Percentiles rank a stretch among this genome's conserved stretches.
Evolutionary conservation across 2,797 vertebrate genomes (phyloP).

Genomic region (Chlorospingus flavigularis): DNA sequence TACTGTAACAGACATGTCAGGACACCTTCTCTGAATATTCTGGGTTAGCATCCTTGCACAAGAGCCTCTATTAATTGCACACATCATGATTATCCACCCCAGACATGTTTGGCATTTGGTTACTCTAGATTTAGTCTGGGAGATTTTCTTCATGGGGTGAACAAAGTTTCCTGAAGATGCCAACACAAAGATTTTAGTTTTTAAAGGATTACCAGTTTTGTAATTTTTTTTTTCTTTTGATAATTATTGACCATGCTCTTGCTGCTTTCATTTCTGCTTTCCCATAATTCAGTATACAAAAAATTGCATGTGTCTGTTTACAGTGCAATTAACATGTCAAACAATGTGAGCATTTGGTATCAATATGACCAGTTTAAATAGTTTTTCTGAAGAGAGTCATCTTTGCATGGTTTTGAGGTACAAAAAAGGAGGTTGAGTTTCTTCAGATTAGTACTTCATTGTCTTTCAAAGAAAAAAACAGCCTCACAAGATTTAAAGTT

Average conservation of each 20-base stretch:
- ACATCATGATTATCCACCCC: not conserved
- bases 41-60: constrained; percentile 1
- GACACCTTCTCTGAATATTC: not conserved
- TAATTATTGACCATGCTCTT: not conserved
- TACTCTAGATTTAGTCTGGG: not conserved
- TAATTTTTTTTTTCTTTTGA: not conserved
- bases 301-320: not conserved
- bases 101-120: not conserved
- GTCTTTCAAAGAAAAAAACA: not conserved
- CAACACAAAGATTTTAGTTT: not conserved
- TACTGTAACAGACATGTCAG: constrained; percentile 17
- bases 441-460: not conserved
- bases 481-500: not conserved
- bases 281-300: not conserved
- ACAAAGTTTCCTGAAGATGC: not conserved
- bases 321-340: not conserved
- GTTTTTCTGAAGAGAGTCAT: not conserved
- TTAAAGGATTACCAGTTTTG: not conserved
- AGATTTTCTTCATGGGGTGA: not conserved
- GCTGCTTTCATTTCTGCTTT: not conserved
- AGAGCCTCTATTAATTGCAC: not conserved
- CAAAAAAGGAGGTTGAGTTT: not conserved
- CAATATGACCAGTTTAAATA: not conserved
- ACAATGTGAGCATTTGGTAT: not conserved
- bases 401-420: not conserved